A percentile compares a stretch with the other conserved stretches of the same genome.
Conservation (phyloP, 2,888 invertebrate genomes). For the Tachina lurida region DNA sequence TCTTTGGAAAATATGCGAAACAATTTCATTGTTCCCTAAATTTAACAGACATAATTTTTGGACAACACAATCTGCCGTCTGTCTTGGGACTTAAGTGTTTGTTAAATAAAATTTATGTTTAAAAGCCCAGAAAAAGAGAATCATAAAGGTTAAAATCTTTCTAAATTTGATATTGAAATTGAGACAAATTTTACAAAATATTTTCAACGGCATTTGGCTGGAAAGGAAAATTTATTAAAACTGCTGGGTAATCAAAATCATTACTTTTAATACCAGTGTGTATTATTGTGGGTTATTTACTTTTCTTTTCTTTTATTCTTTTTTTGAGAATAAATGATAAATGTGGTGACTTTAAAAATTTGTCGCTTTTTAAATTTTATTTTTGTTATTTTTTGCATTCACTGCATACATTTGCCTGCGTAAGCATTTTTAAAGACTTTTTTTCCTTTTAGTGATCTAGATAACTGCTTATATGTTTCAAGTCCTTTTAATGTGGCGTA, state of each 20-base stretch:
- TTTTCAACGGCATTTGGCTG: conserved; percentile 29
- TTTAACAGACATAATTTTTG: conserved; percentile 31
- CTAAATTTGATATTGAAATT: conserved; percentile 47
- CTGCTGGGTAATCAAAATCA: conserved; percentile 55
- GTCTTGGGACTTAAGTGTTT: conserved; percentile 35
- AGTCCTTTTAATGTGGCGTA: conserved; percentile 12
- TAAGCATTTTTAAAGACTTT: background rate
- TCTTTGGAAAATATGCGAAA: conserved; percentile 36
- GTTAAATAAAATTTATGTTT: conserved; percentile 56
- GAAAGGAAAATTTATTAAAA: conserved; percentile 52
- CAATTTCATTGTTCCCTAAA: conserved; percentile 51
- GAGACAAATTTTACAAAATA: conserved; percentile 58
- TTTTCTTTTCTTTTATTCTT: too few species aligned
- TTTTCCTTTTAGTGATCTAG: conserved; percentile 56
- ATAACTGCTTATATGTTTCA: conserved; percentile 68
- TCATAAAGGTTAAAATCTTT: conserved; percentile 19
- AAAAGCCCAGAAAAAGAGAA: background rate
- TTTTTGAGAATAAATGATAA: conserved; percentile 66
- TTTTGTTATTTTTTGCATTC: background rate
- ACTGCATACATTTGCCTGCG: conserved; percentile 1
- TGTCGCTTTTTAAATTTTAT: conserved; percentile 58
- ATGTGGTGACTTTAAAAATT: conserved; percentile 71
- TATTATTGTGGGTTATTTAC: conserved; percentile 12
- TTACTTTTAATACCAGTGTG: conserved; percentile 34
- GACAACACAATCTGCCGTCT: background rate